A percentile compares a stretch with the other conserved stretches of the same genome.
These are phyloP conservation scores for Lota lota DNA, from an alignment of 2,113 vertebrate genomes.

Conservation along the genomic window DNA sequence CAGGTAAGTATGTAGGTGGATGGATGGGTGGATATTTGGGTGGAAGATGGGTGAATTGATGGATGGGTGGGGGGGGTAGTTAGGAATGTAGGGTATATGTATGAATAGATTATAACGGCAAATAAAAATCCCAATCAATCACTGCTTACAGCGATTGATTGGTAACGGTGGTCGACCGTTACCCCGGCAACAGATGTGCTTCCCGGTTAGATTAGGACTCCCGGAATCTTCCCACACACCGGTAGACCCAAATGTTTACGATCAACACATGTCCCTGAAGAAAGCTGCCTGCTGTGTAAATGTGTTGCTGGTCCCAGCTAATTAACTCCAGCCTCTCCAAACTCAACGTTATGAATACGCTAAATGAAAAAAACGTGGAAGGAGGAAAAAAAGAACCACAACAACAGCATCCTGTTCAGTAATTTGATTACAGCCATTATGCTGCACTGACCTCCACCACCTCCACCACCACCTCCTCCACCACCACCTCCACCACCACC, in stretches of 20 bases:
- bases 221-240: not conserved
- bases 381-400: slow-evolving; percentile 18
- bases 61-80: too few species aligned
- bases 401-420: slow-evolving; percentile 16
- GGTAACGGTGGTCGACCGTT: slow-evolving; percentile 31
- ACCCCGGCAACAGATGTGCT: slow-evolving; percentile 46
- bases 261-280: slow-evolving; percentile 24
- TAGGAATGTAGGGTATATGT: too few species aligned
- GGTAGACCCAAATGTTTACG: slow-evolving; percentile 24
- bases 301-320: slow-evolving; percentile 27
- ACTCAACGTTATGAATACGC: slow-evolving; percentile 39
- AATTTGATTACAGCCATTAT: slow-evolving; percentile 51
- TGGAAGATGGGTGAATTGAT: too few species aligned
- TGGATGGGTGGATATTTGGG: too few species aligned
- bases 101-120: too few species aligned
- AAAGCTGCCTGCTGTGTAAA: slow-evolving; percentile 34
- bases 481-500: too few species aligned
- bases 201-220: too few species aligned
- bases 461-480: too few species aligned
- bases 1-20: too few species aligned
- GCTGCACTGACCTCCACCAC: slow-evolving; percentile 15
- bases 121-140: too few species aligned
- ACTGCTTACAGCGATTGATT: too few species aligned
- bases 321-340: slow-evolving; percentile 32
- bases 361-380: slow-evolving; percentile 35